These are phyloP conservation scores for Lophotriccus pileatus DNA, from an alignment of 2,797 vertebrate genomes.

Conservation along the genomic window DNA sequence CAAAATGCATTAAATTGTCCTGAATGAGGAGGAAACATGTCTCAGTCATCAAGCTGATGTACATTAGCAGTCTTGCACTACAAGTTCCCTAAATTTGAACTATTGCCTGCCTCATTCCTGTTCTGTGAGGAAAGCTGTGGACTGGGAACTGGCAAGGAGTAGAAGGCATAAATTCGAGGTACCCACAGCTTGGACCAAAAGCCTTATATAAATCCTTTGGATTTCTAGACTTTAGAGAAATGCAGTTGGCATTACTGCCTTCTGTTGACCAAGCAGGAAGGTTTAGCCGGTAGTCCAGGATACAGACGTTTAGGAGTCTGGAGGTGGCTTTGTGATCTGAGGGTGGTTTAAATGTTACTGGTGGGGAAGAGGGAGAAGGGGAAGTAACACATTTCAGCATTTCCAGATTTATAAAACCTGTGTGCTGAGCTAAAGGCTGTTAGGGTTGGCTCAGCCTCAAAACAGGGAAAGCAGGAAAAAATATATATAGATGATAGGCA, in stretches of 20 bases:
- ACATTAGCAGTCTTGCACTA: neutral
- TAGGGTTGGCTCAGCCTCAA: neutral
- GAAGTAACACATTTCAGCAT: neutral
- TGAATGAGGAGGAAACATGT: neutral
- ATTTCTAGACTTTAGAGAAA: neutral
- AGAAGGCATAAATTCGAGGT: conserved; percentile 9
- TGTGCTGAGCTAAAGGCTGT: neutral
- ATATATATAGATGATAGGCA: neutral
- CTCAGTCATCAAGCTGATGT: neutral
- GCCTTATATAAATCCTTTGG: conserved; percentile 24
- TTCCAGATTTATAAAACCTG: neutral
- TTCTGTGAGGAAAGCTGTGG: neutral
- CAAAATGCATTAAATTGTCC: conserved; percentile 14
- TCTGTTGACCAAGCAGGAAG: conserved; percentile 4
- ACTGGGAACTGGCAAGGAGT: conserved; percentile 9
- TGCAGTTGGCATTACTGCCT: neutral
- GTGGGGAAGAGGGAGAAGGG: neutral
- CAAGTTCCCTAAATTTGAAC: neutral
- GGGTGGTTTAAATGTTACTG: conserved; percentile 13
- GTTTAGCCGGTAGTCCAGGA: neutral
- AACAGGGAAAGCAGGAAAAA: neutral
- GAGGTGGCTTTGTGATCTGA: conserved; percentile 6
- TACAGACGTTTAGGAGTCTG: neutral
- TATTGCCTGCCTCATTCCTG: neutral
- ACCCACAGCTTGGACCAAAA: neutral